phyloP scores from a whole-genome alignment of 2,113 vertebrate species.

The Cardinalis cardinalis region DNA sequence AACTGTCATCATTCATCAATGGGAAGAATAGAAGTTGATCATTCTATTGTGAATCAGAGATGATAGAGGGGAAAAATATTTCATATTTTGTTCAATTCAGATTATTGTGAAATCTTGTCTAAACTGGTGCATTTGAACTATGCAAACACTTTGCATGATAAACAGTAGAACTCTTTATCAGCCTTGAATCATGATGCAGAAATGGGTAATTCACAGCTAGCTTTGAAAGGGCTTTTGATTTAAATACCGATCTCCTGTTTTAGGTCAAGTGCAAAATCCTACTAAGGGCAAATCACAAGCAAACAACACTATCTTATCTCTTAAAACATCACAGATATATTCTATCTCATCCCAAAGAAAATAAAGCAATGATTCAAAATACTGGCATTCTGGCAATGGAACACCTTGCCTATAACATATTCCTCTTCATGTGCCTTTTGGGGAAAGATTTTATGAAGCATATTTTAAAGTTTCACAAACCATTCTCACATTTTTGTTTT shows the following conservation, averaged over 20 bases:
- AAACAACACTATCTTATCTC: neutral
- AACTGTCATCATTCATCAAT: neutral
- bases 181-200: conserved; percentile 12
- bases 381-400: neutral
- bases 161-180: neutral
- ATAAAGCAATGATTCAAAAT: neutral
- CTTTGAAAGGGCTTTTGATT: neutral
- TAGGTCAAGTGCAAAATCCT: conserved; percentile 18
- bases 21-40: conserved; percentile 5
- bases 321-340: neutral
- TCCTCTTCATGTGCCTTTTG: neutral
- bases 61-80: neutral
- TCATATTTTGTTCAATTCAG: conserved; percentile 7
- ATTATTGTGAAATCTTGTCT: neutral
- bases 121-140: conserved; percentile 15
- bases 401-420: neutral
- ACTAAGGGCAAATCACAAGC: neutral
- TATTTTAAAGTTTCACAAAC: conserved; percentile 15
- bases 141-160: conserved; percentile 5
- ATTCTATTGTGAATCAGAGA: neutral
- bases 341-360: neutral
- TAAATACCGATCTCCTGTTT: neutral
- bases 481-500: neutral
- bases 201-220: conserved; percentile 4
- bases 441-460: neutral